Evolutionary conservation across 1,140 invertebrate species (phyloP).

Genomic region (Teleopsis dalmanni): DNA sequence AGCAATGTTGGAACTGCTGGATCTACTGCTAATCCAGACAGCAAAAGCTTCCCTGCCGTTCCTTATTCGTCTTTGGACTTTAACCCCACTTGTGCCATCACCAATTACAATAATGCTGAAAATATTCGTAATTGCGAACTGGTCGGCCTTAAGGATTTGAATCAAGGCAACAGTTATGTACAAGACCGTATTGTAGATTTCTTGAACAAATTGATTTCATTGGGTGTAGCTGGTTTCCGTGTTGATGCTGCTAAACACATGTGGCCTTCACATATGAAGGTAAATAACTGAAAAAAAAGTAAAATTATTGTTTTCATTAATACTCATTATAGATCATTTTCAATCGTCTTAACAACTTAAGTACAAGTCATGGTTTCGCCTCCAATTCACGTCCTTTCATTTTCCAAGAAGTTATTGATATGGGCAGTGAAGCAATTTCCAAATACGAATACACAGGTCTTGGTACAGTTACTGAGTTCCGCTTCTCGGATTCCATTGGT

Average conservation of each 20-base stretch:
- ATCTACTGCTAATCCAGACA: conserved; percentile 46
- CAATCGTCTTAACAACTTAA: conserved; percentile 51
- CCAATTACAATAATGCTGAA: conserved; percentile 51
- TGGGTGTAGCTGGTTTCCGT: conserved; percentile 74
- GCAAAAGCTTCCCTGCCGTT: conserved; percentile 52
- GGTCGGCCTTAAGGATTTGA: conserved; percentile 61
- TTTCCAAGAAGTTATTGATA: conserved; percentile 78
- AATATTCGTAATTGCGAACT: conserved; percentile 67
- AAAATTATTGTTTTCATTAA: not conserved
- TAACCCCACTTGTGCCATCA: conserved; percentile 48
- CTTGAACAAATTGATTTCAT: conserved; percentile 58
- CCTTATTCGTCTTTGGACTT: conserved; percentile 54
- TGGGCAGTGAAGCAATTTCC: conserved; percentile 46
- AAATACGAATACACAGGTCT: conserved; percentile 55
- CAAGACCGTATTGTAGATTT: conserved; percentile 57
- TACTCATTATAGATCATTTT: conserved; percentile 21
- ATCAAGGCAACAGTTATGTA: conserved; percentile 57
- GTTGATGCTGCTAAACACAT: conserved; percentile 69
- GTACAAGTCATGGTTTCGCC: conserved; percentile 53
- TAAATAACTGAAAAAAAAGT: not conserved
- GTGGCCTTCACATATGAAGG: conserved; percentile 59
- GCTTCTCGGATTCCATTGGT: conserved; percentile 51
- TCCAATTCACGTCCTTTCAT: conserved; percentile 55
- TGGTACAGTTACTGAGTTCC: conserved; percentile 72
- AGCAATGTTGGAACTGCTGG: conserved; percentile 50